Evolutionary conservation across 2,797 vertebrate genomes (phyloP), one percentile per base, ranked within the genome.

Genomic region (Etheostoma perlongum): DNA sequence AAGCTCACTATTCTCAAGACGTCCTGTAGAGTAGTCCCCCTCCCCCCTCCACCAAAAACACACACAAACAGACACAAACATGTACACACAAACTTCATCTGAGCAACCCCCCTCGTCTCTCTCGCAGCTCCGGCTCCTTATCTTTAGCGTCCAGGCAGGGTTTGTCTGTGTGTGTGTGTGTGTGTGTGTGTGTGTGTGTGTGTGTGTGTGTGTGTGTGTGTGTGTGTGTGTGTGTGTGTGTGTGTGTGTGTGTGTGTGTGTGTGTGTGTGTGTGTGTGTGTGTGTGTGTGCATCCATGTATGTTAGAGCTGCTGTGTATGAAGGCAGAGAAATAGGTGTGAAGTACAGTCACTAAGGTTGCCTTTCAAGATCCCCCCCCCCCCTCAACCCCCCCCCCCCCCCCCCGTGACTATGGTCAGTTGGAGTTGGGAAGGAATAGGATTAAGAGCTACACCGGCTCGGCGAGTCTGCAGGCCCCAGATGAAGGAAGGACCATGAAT

Each of bases 131-230:
- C 74, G 65, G 82, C 81, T 90, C 87, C 93, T 95, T 94, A 94
- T 94, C 94, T 93, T 74, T 80, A 88, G 84, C 73, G 81, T 92
- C 91, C 94, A 95, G 94, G 90, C 93, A 91, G 76, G 88, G 89
- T 89, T 83, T 91, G 85, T 88, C 60, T 92, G 69, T 78, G 59
- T 77, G 72, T 84, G 67, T 81, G 60, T 51, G 70, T 82, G 75
- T 68, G 42, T 57, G 25, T 40, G 30, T 53, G 69, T 57, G 54
- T 59, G 54, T 48, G 67, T 67, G 62, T 71, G 66, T 59, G 67
- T 42, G 75, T 65, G n/a, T n/a, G n/a, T n/a, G n/a, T n/a, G n/a
- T n/a, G n/a, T n/a, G n/a, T n/a, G n/a, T n/a, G n/a, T n/a, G n/a
- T n/a, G n/a, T n/a, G 25, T 27, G 54, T 10, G 53, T 82, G 84